Conservation (phyloP, 2,888 invertebrate species). For the Drosophila neonasuta region DNA sequence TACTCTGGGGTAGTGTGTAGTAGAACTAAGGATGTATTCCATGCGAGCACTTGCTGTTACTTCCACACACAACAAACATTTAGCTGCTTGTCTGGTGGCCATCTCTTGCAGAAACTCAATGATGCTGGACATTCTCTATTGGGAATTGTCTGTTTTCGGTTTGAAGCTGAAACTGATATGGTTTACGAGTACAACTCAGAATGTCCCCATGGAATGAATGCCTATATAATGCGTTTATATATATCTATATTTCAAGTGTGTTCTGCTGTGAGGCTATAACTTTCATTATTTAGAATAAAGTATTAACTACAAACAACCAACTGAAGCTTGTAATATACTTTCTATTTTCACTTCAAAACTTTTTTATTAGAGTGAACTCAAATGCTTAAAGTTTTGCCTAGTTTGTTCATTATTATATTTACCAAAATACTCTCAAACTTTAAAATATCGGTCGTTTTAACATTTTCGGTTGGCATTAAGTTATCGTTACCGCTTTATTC, state of each 20-base stretch:
- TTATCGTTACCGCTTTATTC: too few relatives aligned
- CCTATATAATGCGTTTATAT: slow-evolving; percentile 8
- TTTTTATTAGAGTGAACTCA: background rate
- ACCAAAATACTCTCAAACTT: too few relatives aligned
- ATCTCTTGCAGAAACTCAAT: slow-evolving; percentile 1
- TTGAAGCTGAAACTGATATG: slow-evolving; percentile 24
- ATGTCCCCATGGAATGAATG: background rate
- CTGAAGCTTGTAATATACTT: too few relatives aligned
- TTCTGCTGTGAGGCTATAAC: background rate
- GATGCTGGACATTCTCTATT: slow-evolving; percentile 29
- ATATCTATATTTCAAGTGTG: background rate
- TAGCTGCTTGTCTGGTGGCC: slow-evolving; percentile 3
- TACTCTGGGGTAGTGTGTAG: slow-evolving; percentile 7
- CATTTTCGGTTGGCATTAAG: background rate
- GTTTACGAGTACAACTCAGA: slow-evolving; percentile 6
- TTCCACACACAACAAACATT: slow-evolving; percentile 43
- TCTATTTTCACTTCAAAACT: background rate
- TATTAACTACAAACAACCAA: too few relatives aligned
- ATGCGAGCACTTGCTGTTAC: slow-evolving; percentile 47
- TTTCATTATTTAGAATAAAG: too few relatives aligned
- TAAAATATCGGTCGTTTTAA: background rate
- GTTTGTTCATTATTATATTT: background rate
- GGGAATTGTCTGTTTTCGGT: slow-evolving; percentile 26
- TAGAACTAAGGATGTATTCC: slow-evolving; percentile 48
- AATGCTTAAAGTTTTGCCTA: background rate